Evolutionary conservation across 2,797 vertebrate genomes (phyloP).

Genomic region (Melanotaenia parkinsoni): DNA sequence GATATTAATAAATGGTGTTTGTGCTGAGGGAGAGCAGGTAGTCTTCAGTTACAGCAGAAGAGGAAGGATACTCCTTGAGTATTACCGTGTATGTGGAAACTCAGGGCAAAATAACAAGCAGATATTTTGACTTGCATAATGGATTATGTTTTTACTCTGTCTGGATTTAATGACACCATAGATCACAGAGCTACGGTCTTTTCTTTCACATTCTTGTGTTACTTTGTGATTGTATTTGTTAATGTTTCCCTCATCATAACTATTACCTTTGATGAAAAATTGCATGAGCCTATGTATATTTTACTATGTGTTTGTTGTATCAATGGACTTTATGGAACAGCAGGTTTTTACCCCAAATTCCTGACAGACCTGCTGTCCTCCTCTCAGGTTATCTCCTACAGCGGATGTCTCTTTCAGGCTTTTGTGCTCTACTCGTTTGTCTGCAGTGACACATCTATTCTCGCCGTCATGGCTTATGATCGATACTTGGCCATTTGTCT

Average conservation of each 20-base stretch:
- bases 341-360: slow-evolving; percentile 27
- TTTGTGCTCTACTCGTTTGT: slow-evolving; percentile 29
- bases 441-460: slow-evolving; percentile 26
- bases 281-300: slow-evolving; percentile 17
- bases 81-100: background rate
- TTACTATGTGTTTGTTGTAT: background rate
- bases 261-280: slow-evolving; percentile 45
- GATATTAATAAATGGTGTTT: too few species aligned
- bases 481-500: slow-evolving; percentile 22
- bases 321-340: slow-evolving; percentile 16
- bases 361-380: slow-evolving; percentile 17
- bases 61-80: background rate
- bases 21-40: background rate
- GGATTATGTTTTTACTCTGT: slow-evolving; percentile 8
- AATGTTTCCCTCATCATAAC: slow-evolving; percentile 29
- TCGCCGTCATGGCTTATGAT: slow-evolving; percentile 13
- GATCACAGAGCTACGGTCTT: slow-evolving; percentile 38
- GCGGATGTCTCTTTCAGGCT: slow-evolving; percentile 16
- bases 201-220: slow-evolving; percentile 44
- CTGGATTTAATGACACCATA: slow-evolving; percentile 1
- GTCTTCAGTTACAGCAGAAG: background rate
- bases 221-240: slow-evolving; percentile 27
- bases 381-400: slow-evolving; percentile 20
- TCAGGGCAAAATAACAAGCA: background rate
- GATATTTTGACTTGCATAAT: background rate